Evolutionary conservation across 2,797 vertebrate genomes (phyloP), one percentile per base, ranked within the genome.

Genomic region (Cynodonichthys magdalenae): DNA sequence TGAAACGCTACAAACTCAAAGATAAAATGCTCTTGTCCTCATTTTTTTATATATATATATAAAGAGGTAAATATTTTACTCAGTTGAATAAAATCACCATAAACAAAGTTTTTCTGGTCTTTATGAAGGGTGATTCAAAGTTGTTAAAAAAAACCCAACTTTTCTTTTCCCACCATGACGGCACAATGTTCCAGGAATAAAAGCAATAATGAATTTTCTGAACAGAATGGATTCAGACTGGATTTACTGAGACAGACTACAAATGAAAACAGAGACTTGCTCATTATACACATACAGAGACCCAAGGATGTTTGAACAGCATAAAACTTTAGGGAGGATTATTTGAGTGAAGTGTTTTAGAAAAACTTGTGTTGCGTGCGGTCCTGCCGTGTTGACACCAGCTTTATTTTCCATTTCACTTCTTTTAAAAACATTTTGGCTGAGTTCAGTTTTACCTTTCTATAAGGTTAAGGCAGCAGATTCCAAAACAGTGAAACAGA

Each of bases 181-280:
- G 44, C 66, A 66, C 46, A 53, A 6, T 27, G 59, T 48, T 78
- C 66, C 71, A 77, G 54, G 60, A 82, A 86, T 70, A 77, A 63
- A 83, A 78, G 80, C 70, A 83, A 86, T 84, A 71, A 82, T 79
- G 79, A 81, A 81, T 71, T 75, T 79, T 77, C 79, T 53, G 69
- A 85, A 71, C 27, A 76, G 82, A 77, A 83, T 27, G 54, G 59
- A 83, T 82, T 85, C 27, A 76, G 82, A 77, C 82, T 27, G 54
- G 59, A 83, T 82, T 85, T 75, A 75, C 45, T 46, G 59, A 51
- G 59, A 52, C 59, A 79, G 36, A 39, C 36, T 63, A 67, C 63
- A 69, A 53, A 72, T 67, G 55, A 27, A 52, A 50, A 60, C 36
- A 71, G 34, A 71, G 27, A 53, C 44, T 53, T 46, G 14, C 24